phyloP scores from a whole-genome alignment of 2,888 invertebrate genomes.

The Scelioninae gen. 2 region DNA sequence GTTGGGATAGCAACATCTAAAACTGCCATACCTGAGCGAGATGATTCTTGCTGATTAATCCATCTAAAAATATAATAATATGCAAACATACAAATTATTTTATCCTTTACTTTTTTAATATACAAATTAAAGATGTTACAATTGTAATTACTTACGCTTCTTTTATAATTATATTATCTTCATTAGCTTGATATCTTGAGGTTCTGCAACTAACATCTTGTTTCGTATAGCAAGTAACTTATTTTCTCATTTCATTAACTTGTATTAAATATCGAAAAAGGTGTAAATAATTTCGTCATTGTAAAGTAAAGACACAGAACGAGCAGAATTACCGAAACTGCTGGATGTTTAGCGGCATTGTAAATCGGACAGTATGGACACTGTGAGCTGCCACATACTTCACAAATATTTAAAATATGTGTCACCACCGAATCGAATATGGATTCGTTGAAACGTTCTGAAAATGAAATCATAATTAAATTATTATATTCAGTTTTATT shows the following conservation, averaged over 20 bases:
- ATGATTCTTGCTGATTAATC: conserved; percentile 86
- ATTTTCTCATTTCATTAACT: conserved; percentile 30
- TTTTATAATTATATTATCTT: no score
- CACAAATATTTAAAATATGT: conserved; percentile 92
- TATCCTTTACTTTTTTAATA: no score
- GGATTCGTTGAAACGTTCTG: conserved; percentile 94
- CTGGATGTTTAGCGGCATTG: conserved; percentile 78
- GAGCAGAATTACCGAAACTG: conserved; percentile 65
- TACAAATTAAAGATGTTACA: no score
- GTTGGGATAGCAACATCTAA: conserved; percentile 92
- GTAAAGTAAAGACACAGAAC: conserved; percentile 53
- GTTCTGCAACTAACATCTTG: no score
- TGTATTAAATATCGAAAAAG: conserved; percentile 22
- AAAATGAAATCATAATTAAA: no score
- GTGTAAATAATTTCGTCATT: conserved; percentile 60
- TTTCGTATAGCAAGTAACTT: no score
- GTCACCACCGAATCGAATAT: conserved; percentile 92
- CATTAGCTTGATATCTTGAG: no score
- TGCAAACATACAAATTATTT: no score
- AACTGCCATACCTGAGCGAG: conserved; percentile 91
- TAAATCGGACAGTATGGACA: conserved; percentile 94
- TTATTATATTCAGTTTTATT: no score
- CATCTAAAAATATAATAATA: conserved; percentile 84
- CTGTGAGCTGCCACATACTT: conserved; percentile 95
- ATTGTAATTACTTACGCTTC: no score